These are phyloP conservation scores for Spea bombifrons DNA, from an alignment of 2,113 vertebrate species.

Conservation along the genomic window DNA sequence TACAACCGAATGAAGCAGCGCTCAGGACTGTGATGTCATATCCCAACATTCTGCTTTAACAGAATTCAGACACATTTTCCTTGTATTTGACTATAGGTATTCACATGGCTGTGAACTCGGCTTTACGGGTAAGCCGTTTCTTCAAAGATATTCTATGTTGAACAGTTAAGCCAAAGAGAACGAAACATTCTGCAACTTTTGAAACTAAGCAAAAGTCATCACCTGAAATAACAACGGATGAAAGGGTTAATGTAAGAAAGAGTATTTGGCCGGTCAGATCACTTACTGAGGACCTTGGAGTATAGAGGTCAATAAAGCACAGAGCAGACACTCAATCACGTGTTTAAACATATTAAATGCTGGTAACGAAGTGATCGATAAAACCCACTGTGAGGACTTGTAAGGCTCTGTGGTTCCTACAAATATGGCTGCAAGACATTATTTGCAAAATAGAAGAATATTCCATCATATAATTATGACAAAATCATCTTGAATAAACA, in stretches of 20 bases:
- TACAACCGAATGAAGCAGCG: too few species aligned
- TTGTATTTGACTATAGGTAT: too few species aligned
- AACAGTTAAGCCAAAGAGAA: neutral
- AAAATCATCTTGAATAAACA: constrained; percentile 6
- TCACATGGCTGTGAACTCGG: too few species aligned
- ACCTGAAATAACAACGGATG: constrained; percentile 44
- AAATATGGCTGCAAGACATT: neutral
- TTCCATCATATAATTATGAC: constrained; percentile 17
- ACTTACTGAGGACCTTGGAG: constrained; percentile 1
- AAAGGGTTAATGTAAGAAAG: constrained; percentile 27
- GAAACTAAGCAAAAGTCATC: constrained; percentile 20
- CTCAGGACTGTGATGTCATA: too few species aligned
- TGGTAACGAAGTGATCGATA: neutral
- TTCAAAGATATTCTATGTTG: neutral
- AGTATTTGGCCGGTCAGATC: constrained; percentile 13
- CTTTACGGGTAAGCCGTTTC: too few species aligned
- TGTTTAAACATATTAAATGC: neutral
- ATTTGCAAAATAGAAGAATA: constrained; percentile 6
- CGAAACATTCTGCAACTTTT: constrained; percentile 16
- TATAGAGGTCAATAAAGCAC: constrained; percentile 16
- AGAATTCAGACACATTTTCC: too few species aligned
- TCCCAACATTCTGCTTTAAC: too few species aligned
- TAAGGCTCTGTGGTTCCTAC: neutral
- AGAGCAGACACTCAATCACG: neutral
- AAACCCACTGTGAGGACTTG: neutral